Conservation (phyloP, 1,140 invertebrate species). For the Drosophila fuyamai region DNA sequence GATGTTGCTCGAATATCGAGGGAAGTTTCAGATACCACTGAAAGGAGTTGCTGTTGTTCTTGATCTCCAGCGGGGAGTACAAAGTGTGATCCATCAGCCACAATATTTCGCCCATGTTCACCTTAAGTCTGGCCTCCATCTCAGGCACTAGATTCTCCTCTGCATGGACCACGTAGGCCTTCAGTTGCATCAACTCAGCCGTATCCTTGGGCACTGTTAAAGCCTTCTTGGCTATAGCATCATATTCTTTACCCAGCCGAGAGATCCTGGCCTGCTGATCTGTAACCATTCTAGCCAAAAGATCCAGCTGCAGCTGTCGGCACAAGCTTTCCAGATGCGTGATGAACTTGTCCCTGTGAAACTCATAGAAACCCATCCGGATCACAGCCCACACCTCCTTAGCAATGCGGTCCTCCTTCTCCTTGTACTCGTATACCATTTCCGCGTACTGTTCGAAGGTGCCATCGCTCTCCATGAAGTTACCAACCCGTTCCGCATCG, state of each 20-base stretch:
- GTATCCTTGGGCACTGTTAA: slow-evolving; percentile 93
- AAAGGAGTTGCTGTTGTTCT: slow-evolving; percentile 93
- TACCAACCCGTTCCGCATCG: slow-evolving; percentile 87
- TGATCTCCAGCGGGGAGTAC: slow-evolving; percentile 93
- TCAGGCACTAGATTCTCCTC: slow-evolving; percentile 89
- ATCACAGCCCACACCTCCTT: slow-evolving; percentile 88
- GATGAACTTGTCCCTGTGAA: slow-evolving; percentile 93
- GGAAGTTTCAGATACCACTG: slow-evolving; percentile 94
- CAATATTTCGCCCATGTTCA: slow-evolving; percentile 80
- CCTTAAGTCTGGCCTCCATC: slow-evolving; percentile 90
- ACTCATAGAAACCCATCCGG: slow-evolving; percentile 93
- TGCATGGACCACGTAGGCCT: slow-evolving; percentile 89
- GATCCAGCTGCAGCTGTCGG: slow-evolving; percentile 88
- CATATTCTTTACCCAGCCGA: slow-evolving; percentile 94
- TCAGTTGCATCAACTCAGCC: slow-evolving; percentile 92
- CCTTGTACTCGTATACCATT: slow-evolving; percentile 88
- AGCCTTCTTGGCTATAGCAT: slow-evolving; percentile 91
- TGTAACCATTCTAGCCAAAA: slow-evolving; percentile 90
- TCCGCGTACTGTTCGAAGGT: slow-evolving; percentile 89
- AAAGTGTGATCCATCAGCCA: slow-evolving; percentile 91
- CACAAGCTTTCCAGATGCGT: slow-evolving; percentile 89
- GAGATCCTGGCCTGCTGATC: slow-evolving; percentile 90
- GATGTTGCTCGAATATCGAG: slow-evolving; percentile 92
- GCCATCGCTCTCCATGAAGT: slow-evolving; percentile 89
- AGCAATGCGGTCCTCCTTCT: slow-evolving; percentile 88